A percentile compares a stretch with the other conserved stretches of the same genome.
Conservation (phyloP, 2,113 vertebrate species). For the Malurus alboscapulatus region DNA sequence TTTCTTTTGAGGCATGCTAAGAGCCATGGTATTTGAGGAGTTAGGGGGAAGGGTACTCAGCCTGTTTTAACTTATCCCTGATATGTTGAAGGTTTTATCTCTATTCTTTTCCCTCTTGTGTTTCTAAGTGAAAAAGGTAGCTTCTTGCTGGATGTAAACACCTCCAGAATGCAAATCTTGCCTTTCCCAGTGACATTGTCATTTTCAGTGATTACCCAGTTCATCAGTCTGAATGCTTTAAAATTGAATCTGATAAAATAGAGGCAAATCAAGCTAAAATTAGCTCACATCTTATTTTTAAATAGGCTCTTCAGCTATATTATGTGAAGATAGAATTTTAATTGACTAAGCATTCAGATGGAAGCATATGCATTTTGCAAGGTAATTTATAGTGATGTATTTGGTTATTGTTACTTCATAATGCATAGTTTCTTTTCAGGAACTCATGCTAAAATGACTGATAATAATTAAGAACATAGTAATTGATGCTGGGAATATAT, state of each 20-base stretch:
- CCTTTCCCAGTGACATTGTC: background rate
- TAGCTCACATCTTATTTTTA: conserved; percentile 1
- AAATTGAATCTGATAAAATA: background rate
- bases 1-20: background rate
- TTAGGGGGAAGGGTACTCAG: background rate
- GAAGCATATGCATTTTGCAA: background rate
- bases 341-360: background rate
- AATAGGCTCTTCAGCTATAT: background rate
- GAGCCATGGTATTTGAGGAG: background rate
- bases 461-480: background rate
- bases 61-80: background rate
- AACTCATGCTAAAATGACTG: background rate
- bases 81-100: background rate
- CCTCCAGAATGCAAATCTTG: background rate
- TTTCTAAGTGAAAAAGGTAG: background rate
- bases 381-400: background rate
- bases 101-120: background rate
- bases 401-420: background rate
- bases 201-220: background rate
- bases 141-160: background rate
- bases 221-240: background rate
- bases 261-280: background rate
- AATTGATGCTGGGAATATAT: background rate
- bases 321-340: background rate
- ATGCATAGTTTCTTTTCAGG: background rate